These are phyloP conservation scores for Sanderia malayensis DNA, from an alignment of 30 jellyfish, hydroid and myxozoan species.

Conservation along the genomic window DNA sequence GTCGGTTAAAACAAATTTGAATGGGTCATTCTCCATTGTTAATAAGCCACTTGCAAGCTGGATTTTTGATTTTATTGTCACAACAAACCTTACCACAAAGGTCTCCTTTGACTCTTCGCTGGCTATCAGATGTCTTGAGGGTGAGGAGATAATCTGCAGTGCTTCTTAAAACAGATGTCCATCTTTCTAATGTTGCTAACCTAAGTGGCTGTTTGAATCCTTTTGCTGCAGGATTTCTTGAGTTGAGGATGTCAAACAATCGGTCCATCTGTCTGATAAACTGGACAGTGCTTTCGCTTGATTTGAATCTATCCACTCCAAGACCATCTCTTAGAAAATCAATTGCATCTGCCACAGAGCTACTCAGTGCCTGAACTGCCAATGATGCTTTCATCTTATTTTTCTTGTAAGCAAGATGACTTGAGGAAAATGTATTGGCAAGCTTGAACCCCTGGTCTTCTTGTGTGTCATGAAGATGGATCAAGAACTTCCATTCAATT, in stretches of 20 bases:
- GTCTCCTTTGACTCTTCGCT: no score
- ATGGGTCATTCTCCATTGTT: no score
- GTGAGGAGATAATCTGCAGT: no score
- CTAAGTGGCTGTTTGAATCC: no score
- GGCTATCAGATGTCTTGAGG: slow-evolving; percentile 11
- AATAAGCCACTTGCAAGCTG: no score
- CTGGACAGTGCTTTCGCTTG: slow-evolving; percentile 19
- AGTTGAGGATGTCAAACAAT: slow-evolving; percentile 7
- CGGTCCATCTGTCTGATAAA: slow-evolving; percentile 7
- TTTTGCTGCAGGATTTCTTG: slow-evolving; percentile 18
- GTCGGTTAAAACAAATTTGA: no score
- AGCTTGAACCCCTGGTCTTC: slow-evolving; percentile 11
- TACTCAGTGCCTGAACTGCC: background rate
- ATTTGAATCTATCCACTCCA: background rate
- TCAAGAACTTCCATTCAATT: background rate
- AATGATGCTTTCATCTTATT: background rate
- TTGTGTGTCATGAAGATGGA: slow-evolving; percentile 1
- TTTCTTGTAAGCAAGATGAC: background rate
- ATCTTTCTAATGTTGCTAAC: no score
- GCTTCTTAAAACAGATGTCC: no score
- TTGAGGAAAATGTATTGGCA: background rate
- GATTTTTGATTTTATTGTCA: no score
- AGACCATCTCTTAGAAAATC: background rate
- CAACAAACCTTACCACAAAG: no score
- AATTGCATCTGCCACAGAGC: background rate